A percentile compares a stretch with the other conserved stretches of the same genome.
Conservation (phyloP, 2,797 vertebrate genomes). For the Centropyge bicolor region DNA sequence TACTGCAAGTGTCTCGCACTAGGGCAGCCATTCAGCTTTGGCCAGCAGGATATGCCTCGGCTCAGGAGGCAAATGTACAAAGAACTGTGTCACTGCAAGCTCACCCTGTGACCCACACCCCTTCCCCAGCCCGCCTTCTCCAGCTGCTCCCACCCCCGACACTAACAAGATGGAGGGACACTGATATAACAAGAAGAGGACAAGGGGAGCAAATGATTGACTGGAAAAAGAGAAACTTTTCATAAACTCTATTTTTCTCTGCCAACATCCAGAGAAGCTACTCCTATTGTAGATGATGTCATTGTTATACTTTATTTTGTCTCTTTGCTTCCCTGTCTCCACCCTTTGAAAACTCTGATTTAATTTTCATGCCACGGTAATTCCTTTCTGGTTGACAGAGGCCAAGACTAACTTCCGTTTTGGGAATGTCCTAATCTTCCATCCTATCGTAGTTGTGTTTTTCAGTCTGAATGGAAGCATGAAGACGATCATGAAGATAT, state of each 20-base stretch:
- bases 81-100: constrained; percentile 97
- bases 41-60: constrained; percentile 95
- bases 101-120: constrained; percentile 87
- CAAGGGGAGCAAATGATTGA: constrained; percentile 48
- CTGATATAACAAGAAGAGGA: constrained; percentile 48
- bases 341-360: constrained; percentile 53
- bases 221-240: constrained; percentile 51
- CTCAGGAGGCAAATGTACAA: constrained; percentile 96
- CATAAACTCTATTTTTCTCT: constrained; percentile 55
- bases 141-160: constrained; percentile 25
- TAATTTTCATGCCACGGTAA: constrained; percentile 59
- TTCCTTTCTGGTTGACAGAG: constrained; percentile 79
- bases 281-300: constrained; percentile 50
- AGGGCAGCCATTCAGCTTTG: constrained; percentile 91
- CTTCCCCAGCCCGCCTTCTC: neutral
- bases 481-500: constrained; percentile 10
- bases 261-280: constrained; percentile 57
- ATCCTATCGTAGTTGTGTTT: constrained; percentile 22
- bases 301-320: constrained; percentile 49
- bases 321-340: constrained; percentile 36
- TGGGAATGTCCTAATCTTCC: constrained; percentile 47
- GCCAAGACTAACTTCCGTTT: constrained; percentile 69
- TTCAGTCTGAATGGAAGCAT: constrained; percentile 43
- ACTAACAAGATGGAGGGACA: constrained; percentile 45
- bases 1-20: constrained; percentile 96